Conservation (phyloP, 2,888 invertebrate genomes). For the Cerastis rubricosa region DNA sequence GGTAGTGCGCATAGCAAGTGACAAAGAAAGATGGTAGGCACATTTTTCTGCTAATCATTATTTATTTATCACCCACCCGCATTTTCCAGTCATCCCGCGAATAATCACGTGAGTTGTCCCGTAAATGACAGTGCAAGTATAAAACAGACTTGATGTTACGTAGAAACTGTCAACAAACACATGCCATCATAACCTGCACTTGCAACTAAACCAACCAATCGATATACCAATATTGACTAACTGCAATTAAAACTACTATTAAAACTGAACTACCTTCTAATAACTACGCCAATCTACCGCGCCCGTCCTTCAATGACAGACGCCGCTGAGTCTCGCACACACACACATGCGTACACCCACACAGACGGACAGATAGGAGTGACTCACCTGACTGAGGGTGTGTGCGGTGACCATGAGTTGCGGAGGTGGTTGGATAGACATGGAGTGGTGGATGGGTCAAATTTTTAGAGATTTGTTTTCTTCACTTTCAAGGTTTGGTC, state of each 20-base stretch:
- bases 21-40: too few species aligned
- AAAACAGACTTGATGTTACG: neutral
- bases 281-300: constrained; percentile 69
- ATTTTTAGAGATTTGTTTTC: neutral
- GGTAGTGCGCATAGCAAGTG: too few species aligned
- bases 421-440: constrained; percentile 64
- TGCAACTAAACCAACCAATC: constrained; percentile 2
- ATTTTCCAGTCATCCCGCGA: too few species aligned
- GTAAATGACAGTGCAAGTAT: too few species aligned
- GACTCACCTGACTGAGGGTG: constrained; percentile 88
- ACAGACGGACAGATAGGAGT: constrained; percentile 80
- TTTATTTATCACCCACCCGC: too few species aligned
- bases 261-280: constrained; percentile 21
- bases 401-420: constrained; percentile 73
- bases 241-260: constrained; percentile 40
- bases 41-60: too few species aligned
- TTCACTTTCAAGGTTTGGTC: neutral
- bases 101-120: too few species aligned
- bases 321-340: constrained; percentile 86
- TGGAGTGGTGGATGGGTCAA: constrained; percentile 9
- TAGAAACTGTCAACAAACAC: neutral
- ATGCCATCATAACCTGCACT: neutral
- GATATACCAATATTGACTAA: constrained; percentile 37
- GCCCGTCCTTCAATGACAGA: constrained; percentile 66
- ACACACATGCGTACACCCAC: constrained; percentile 75